Percentiles rank a stretch among this genome's conserved stretches.
These are phyloP conservation scores for Temnothorax unifasciatus DNA, from an alignment of 2,888 invertebrate genomes.

Conservation along the genomic window DNA sequence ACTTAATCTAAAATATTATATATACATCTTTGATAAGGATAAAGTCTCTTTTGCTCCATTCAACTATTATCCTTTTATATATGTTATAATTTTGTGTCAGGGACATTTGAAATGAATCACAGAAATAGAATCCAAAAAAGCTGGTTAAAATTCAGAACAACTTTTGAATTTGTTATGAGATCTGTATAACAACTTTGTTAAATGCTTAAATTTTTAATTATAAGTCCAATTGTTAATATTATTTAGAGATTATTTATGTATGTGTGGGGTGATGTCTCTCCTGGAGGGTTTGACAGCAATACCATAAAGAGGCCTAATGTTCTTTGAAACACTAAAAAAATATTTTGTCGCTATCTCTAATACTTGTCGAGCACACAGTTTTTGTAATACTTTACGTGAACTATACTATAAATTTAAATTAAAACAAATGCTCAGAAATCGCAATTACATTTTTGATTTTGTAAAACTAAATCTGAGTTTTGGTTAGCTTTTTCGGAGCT, in stretches of 20 bases:
- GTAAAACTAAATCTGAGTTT: constrained; percentile 5
- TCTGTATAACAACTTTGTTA: neutral
- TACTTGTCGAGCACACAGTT: neutral
- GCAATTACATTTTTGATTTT: neutral
- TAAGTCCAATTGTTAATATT: constrained; percentile 1
- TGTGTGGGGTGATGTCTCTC: neutral
- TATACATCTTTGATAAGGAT: constrained; percentile 31
- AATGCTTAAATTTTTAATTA: constrained; percentile 5
- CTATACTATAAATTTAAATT: neutral
- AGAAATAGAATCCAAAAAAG: neutral
- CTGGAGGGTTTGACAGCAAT: neutral
- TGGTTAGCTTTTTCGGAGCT: neutral
- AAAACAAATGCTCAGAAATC: neutral
- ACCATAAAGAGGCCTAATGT: neutral
- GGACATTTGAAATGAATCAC: neutral
- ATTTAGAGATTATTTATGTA: constrained; percentile 16
- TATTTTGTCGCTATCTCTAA: neutral
- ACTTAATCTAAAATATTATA: constrained; percentile 57
- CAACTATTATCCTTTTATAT: neutral
- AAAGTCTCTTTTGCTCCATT: constrained; percentile 33
- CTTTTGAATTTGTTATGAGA: neutral
- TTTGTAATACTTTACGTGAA: neutral
- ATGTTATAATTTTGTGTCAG: constrained; percentile 19
- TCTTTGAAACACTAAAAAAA: neutral
- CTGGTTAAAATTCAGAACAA: neutral